Base-by-base conservation (phyloP, 2,797 vertebrate species). In the Muscicapa striata region DNA sequence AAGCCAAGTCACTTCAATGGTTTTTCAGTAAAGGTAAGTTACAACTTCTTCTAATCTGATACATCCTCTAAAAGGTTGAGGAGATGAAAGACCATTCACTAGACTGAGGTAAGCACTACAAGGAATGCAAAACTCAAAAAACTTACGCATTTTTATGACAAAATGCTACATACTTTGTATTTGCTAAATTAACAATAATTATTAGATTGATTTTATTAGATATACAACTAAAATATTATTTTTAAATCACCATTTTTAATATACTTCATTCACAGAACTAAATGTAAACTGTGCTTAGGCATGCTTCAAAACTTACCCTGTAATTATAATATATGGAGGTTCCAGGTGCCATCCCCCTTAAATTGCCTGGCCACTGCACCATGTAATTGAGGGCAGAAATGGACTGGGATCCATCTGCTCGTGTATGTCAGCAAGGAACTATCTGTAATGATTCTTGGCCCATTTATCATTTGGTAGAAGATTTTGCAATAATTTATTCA, bases 401-500 rank as follows among this genome's bases (percentile, higher is more conserved):
- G 63, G 45, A 69, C 83, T 63, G 77, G 79, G 57, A 64, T 68
- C 72, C 34, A 6, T 68, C 78, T 90, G 75, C 66, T 89, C 0
- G 0, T 92, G 38, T 57, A 51, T 82, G 62, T 93, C 87, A 94
- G 55, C 34, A 81, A 87, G 57, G 90, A 94, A 92, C 80, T 95
- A 87, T 59, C 81, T 82, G 6, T 63, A 80, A 86, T 19, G 67
- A 89, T 84, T 85, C 84, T 87, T 88, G 86, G 5, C 40, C 22
- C 32, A 34, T 81, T 90, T 92, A 62, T 95, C 72, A 49, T 88
- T 91, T 52, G 48, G 26, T 61, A 52, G 76, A 76, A 95, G 55
- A 62, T 86, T 90, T 87, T 94, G 68, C 66, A 67, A 68, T 80
- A 45, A 62, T 84, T 86, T 89, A 62, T 87, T 86, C 89, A 91